A percentile compares a stretch with the other conserved stretches of the same genome.
Evolutionary conservation across 2,797 vertebrate genomes (phyloP).

Genomic region (Steatocranus sp.): DNA sequence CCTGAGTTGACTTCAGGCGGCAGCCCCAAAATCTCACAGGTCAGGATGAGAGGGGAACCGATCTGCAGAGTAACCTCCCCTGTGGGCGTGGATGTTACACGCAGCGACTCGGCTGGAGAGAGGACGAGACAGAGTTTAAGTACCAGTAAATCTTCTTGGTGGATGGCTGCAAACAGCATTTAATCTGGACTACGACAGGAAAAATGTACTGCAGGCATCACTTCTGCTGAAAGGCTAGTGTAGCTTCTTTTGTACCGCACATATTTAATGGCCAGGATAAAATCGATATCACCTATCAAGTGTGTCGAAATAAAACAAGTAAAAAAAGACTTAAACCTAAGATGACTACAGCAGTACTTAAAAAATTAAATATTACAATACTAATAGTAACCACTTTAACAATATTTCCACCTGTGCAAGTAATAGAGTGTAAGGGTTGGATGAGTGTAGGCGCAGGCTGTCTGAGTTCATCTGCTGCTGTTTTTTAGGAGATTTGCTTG

Average conservation of each 20-base stretch:
- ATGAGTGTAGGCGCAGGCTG: not conserved
- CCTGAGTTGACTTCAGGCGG: constrained; percentile 60
- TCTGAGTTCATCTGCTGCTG: not conserved
- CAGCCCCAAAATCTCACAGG: constrained; percentile 71
- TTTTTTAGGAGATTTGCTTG: not conserved
- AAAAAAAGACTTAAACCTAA: not conserved
- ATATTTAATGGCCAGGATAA: not conserved
- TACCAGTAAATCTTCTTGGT: not conserved
- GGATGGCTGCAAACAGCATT: not conserved
- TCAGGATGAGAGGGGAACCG: constrained; percentile 70
- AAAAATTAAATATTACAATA: not conserved
- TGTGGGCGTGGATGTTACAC: constrained; percentile 57
- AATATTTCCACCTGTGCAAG: not conserved
- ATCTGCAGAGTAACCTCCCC: constrained; percentile 69
- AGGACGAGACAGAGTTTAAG: not conserved
- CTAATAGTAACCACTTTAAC: not conserved
- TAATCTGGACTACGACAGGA: not conserved
- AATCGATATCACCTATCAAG: not conserved
- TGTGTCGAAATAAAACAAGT: not conserved
- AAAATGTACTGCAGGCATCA: not conserved
- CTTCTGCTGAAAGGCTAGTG: not conserved
- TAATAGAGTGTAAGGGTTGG: not conserved
- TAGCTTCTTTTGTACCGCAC: not conserved
- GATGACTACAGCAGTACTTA: not conserved
- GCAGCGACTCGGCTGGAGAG: constrained; percentile 63